phyloP scores from a whole-genome alignment of 2,113 vertebrate species.

The Vimba vimba region DNA sequence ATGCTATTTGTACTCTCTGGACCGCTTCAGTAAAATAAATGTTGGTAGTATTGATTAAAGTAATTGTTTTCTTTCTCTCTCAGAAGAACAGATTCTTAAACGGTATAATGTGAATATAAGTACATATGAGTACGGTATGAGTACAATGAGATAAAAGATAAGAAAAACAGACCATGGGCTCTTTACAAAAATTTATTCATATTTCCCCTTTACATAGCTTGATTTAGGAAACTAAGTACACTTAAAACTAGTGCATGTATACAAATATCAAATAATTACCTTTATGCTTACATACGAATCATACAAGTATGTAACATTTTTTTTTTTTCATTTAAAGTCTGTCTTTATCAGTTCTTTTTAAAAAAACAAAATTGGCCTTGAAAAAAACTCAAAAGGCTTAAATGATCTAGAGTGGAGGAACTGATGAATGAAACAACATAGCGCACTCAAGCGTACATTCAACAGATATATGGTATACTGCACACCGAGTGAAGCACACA shows the following conservation, averaged over 20 bases:
- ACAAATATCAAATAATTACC: constrained; percentile 51
- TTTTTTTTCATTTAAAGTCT: constrained; percentile 23
- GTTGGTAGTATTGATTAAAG: not conserved
- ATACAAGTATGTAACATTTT: constrained; percentile 49
- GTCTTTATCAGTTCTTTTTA: constrained; percentile 8
- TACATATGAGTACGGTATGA: too few relatives aligned
- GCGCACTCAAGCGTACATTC: constrained; percentile 7
- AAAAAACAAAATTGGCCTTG: not conserved
- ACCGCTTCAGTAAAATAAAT: constrained; percentile 15
- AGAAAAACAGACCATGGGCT: not conserved
- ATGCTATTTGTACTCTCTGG: not conserved
- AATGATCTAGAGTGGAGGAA: not conserved
- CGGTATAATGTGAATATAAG: too few relatives aligned
- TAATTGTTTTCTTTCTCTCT: not conserved
- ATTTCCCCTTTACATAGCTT: constrained; percentile 21
- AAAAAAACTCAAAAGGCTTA: constrained; percentile 17
- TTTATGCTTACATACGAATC: constrained; percentile 42
- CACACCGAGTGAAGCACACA: constrained; percentile 17
- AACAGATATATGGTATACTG: constrained; percentile 32
- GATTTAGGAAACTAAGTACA: constrained; percentile 51
- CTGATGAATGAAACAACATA: constrained; percentile 2
- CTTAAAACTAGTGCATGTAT: constrained; percentile 55
- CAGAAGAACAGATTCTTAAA: not conserved
- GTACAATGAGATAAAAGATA: too few relatives aligned
- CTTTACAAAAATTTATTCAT: constrained; percentile 52